Percentiles rank a stretch among this genome's conserved stretches.
phyloP scores from a whole-genome alignment of 23 tunicate species.

The Corella eumyota region DNA sequence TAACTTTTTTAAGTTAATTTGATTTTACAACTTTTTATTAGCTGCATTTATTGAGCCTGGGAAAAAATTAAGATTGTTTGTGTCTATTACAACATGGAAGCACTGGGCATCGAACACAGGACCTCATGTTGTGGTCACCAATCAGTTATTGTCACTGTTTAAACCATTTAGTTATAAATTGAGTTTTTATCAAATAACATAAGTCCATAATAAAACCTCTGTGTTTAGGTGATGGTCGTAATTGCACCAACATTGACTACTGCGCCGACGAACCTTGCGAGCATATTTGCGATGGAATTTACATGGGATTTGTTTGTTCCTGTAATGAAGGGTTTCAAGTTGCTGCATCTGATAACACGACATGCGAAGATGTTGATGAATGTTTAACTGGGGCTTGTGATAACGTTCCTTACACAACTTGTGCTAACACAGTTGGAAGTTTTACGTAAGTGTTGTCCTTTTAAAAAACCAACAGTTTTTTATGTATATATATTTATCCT shows the following conservation, averaged over 20 bases:
- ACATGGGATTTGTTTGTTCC: slow-evolving; percentile 1
- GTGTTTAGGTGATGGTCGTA: slow-evolving; percentile 18
- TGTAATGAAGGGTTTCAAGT: slow-evolving; percentile 5
- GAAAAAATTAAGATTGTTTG: too few species aligned
- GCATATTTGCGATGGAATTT: slow-evolving; percentile 5
- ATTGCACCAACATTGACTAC: slow-evolving; percentile 4
- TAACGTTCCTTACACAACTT: not conserved
- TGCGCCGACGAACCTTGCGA: slow-evolving; percentile 14
- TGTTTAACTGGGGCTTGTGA: not conserved
- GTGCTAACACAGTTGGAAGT: slow-evolving; percentile 5
- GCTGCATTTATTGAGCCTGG: too few species aligned
- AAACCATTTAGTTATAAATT: too few species aligned
- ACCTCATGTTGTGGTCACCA: too few species aligned
- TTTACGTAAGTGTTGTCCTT: not conserved
- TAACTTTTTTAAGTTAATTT: too few species aligned
- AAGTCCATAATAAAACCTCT: too few species aligned
- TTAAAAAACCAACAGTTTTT: not conserved
- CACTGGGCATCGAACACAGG: too few species aligned
- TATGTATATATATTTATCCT: too few species aligned
- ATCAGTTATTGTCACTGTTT: too few species aligned
- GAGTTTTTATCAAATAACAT: too few species aligned
- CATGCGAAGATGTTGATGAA: slow-evolving; percentile 9
- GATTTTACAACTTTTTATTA: too few species aligned
- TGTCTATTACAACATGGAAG: too few species aligned
- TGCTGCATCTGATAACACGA: not conserved